Evolutionary conservation across 2,888 invertebrate species (phyloP).

Genomic region (Auanema sp.): DNA sequence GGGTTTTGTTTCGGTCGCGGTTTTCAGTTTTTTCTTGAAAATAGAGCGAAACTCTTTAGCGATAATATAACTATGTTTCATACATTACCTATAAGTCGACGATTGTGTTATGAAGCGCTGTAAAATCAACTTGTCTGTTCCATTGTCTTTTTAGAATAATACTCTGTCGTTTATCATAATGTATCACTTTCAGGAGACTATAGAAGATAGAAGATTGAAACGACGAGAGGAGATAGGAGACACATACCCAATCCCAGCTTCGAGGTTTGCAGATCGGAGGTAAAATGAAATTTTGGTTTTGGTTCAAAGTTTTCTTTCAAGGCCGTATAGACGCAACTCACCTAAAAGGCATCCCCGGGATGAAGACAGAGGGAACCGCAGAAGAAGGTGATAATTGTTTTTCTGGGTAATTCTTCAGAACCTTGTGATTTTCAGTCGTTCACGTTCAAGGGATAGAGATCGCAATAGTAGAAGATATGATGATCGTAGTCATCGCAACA

Average conservation of each 20-base stretch:
- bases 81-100: no score
- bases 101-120: no score
- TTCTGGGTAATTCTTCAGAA: conserved; percentile 6
- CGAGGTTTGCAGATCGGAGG: conserved; percentile 14
- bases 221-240: conserved; percentile 28
- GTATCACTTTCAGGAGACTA: conserved; percentile 39
- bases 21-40: no score
- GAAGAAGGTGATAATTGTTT: conserved; percentile 23
- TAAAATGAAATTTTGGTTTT: not conserved
- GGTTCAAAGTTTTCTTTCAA: not conserved
- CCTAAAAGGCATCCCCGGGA: conserved; percentile 8
- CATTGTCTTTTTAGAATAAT: no score
- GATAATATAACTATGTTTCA: no score
- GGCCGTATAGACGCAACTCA: not conserved
- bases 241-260: conserved; percentile 12
- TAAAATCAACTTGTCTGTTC: no score
- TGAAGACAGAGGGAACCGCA: conserved; percentile 17
- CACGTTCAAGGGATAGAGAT: conserved; percentile 15
- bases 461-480: conserved; percentile 10
- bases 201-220: conserved; percentile 52
- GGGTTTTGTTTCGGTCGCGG: no score
- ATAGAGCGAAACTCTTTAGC: no score
- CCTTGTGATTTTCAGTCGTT: conserved; percentile 10
- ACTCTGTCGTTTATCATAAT: not conserved
- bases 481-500: no score